Conservation (phyloP, 2,888 invertebrate species). For the Chesias legatella region DNA sequence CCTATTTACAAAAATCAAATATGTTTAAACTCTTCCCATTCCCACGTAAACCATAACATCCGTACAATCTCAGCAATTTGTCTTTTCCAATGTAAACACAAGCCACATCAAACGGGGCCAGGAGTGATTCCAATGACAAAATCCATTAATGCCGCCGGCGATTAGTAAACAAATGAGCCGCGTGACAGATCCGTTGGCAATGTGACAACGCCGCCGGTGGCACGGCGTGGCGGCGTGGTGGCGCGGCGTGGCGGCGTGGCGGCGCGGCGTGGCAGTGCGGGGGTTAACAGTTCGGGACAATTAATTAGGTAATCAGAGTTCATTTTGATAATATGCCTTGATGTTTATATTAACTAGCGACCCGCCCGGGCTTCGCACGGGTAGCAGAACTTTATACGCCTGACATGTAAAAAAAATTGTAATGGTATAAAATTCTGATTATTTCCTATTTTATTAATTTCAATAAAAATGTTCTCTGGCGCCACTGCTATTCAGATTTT, state of each 20-base stretch:
- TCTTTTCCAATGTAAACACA: conserved; percentile 62
- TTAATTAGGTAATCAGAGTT: not conserved
- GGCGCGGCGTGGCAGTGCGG: no score
- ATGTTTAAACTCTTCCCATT: conserved; percentile 4
- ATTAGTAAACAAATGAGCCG: conserved; percentile 77
- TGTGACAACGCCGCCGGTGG: conserved; percentile 54
- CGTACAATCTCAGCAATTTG: conserved; percentile 46
- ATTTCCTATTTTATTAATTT: no score
- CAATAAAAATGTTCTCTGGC: no score
- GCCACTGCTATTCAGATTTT: no score
- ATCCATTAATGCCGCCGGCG: conserved; percentile 70
- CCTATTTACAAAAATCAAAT: not conserved
- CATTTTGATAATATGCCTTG: no score
- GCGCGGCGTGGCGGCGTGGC: not conserved
- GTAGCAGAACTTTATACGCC: no score
- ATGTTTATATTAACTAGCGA: no score
- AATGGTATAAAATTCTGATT: no score
- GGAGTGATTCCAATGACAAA: conserved; percentile 64
- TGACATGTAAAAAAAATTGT: no score
- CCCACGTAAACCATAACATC: conserved; percentile 25
- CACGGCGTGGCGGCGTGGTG: conserved; percentile 13
- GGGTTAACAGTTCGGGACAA: not conserved
- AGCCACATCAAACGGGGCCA: conserved; percentile 66
- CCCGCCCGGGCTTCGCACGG: no score
- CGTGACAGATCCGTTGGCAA: conserved; percentile 75